These are phyloP conservation scores for Caenorhabditis remanei DNA, from an alignment of 1,140 invertebrate genomes.

Conservation along the genomic window DNA sequence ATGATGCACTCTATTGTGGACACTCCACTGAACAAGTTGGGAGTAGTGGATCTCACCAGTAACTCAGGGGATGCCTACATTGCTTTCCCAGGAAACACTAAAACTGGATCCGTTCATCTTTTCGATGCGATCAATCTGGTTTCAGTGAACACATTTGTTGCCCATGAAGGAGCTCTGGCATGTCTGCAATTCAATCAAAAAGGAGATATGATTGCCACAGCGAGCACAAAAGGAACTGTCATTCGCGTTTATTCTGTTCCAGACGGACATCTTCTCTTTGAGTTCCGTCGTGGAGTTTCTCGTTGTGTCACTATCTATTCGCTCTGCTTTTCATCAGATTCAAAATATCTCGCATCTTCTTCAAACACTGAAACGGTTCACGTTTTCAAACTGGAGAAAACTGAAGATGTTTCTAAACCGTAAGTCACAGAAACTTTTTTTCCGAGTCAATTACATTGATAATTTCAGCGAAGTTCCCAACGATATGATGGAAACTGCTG, in stretches of 20 bases:
- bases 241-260: constrained; percentile 92
- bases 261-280: constrained; percentile 90
- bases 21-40: constrained; percentile 92
- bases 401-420: constrained; percentile 39
- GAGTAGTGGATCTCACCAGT: constrained; percentile 90
- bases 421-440: not conserved
- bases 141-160: constrained; percentile 80
- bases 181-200: constrained; percentile 90
- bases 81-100: constrained; percentile 88
- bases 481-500: not conserved
- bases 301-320: constrained; percentile 89
- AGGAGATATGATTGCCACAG: constrained; percentile 89
- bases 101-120: constrained; percentile 59
- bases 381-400: constrained; percentile 88
- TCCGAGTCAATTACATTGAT: not conserved
- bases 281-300: constrained; percentile 91
- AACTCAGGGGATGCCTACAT: constrained; percentile 91
- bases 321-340: constrained; percentile 91
- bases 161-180: constrained; percentile 95
- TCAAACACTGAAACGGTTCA: constrained; percentile 99
- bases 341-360: constrained; percentile 89
- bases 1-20: constrained; percentile 93
- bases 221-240: constrained; percentile 94
- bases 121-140: constrained; percentile 88
- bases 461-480: constrained; percentile 54